Evolutionary conservation across 2,888 invertebrate genomes (phyloP).

Genomic region (Mimachlamys varia): DNA sequence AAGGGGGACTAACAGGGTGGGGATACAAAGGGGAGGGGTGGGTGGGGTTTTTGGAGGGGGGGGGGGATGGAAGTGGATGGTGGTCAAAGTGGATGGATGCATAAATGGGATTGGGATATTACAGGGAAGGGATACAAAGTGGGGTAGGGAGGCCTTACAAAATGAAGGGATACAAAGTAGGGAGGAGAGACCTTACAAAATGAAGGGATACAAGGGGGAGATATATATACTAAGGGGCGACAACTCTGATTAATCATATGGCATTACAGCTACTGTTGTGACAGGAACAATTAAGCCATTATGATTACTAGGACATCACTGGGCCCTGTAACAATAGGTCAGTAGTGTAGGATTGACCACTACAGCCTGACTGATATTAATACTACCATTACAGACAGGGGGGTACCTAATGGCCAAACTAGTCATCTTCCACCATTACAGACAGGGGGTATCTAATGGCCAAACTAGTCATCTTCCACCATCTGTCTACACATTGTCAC

Average conservation of each 20-base stretch:
- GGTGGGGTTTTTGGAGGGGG: no score
- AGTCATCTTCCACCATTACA: not conserved
- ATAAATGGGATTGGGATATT: no score
- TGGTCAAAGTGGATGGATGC: no score
- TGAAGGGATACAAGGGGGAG: not conserved
- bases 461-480: not conserved
- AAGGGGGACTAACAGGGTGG: no score
- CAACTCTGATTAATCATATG: not conserved
- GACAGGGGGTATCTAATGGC: slow-evolving; percentile 29
- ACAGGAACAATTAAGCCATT: slow-evolving; percentile 6
- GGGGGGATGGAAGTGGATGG: no score
- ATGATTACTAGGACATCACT: not conserved
- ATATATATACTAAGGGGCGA: no score
- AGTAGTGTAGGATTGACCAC: not conserved
- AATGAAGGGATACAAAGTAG: no score
- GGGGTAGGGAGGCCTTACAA: no score
- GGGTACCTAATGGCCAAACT: slow-evolving; percentile 18
- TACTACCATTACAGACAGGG: slow-evolving; percentile 7
- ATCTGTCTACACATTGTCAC: not conserved
- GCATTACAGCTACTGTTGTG: not conserved
- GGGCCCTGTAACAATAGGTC: not conserved
- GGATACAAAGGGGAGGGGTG: no score
- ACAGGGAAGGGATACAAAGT: no score
- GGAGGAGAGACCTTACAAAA: no score
- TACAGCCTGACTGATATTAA: not conserved